Evolutionary conservation across 2,888 invertebrate species (phyloP).

Genomic region (Bembecia ichneumoniformis): DNA sequence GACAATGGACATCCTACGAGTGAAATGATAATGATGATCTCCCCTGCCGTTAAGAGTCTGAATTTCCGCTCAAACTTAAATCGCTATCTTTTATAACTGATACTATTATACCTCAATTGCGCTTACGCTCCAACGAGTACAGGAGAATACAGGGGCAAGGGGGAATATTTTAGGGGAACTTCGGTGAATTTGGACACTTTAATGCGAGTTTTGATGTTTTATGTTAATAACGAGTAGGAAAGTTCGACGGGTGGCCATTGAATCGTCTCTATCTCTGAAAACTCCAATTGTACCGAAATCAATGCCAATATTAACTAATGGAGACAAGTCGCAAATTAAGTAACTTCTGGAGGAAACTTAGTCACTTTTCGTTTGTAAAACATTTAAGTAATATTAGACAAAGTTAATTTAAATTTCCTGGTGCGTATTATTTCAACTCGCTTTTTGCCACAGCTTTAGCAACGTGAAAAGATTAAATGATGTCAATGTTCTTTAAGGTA

Average conservation of each 20-base stretch:
- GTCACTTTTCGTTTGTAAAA: neutral
- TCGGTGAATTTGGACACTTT: constrained; percentile 59
- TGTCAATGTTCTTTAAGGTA: no score
- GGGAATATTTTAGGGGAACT: constrained; percentile 44
- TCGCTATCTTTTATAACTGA: no score
- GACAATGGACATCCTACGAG: no score
- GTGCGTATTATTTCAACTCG: no score
- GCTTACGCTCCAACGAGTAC: constrained; percentile 39
- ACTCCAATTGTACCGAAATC: neutral
- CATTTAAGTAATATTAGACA: no score
- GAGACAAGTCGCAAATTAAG: neutral
- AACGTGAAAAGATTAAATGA: no score
- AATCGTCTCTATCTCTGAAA: constrained; percentile 15
- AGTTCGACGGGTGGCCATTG: constrained; percentile 51
- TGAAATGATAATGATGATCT: no score
- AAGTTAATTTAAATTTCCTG: no score
- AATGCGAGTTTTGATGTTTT: constrained; percentile 71
- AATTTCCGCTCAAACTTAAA: neutral
- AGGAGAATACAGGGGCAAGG: constrained; percentile 29
- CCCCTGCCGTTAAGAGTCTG: no score
- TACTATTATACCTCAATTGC: constrained; percentile 11
- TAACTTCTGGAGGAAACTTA: no score
- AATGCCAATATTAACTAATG: neutral
- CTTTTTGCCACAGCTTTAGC: no score
- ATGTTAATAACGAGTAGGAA: constrained; percentile 57